Evolutionary conservation across 2,113 vertebrate genomes (phyloP).

Genomic region (Meriones unguiculatus): DNA sequence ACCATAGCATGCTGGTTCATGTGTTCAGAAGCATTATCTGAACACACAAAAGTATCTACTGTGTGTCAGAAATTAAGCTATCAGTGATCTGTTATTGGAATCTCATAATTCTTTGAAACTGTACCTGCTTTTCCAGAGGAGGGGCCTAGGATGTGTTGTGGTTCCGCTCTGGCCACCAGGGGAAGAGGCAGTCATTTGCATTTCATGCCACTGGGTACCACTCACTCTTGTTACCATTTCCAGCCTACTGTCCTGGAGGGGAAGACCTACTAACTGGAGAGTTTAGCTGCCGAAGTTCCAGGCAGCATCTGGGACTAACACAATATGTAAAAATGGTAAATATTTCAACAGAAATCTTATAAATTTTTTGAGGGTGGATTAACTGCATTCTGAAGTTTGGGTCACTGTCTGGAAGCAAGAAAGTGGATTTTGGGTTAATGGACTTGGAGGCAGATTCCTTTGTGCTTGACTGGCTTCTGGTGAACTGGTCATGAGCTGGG

Average conservation of each 20-base stretch:
- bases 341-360: conserved; percentile 60
- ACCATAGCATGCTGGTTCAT: not conserved
- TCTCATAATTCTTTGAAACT: not conserved
- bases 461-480: conserved; percentile 52
- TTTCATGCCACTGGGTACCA: not conserved
- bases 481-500: not conserved
- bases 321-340: not conserved
- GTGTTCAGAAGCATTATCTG: not conserved
- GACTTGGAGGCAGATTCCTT: conserved; percentile 50
- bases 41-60: not conserved
- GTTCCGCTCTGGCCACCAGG: not conserved
- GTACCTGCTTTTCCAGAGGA: not conserved
- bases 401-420: conserved; percentile 38
- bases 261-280: not conserved
- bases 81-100: conserved; percentile 2
- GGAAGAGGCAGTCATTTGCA: not conserved
- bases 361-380: conserved; percentile 67
- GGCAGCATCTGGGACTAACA: not conserved
- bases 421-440: conserved; percentile 64
- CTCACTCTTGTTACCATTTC: not conserved
- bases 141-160: not conserved
- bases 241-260: not conserved
- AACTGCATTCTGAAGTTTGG: conserved; percentile 48
- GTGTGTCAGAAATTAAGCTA: not conserved
- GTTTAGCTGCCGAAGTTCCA: not conserved